Conservation (phyloP, 2,797 vertebrate species). For the Microchirus variegatus region DNA sequence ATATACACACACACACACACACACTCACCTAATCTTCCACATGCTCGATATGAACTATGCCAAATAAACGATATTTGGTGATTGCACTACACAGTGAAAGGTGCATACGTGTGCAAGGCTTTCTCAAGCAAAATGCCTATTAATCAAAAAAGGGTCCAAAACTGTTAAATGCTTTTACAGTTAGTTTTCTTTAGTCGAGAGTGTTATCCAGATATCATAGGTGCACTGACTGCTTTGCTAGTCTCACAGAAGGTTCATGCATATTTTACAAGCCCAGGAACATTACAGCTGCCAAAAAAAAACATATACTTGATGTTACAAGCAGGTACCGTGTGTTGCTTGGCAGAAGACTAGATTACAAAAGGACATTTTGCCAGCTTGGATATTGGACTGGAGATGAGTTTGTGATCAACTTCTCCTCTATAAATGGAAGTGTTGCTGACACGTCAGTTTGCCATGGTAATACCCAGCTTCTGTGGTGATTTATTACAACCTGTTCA, state of each 20-base stretch:
- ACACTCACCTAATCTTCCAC: conserved; percentile 34
- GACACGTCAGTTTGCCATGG: conserved; percentile 47
- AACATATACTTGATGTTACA: conserved; percentile 25
- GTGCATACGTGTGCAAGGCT: conserved; percentile 19
- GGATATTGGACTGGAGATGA: conserved; percentile 36
- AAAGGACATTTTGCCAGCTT: conserved; percentile 47
- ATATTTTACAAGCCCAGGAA: conserved; percentile 36
- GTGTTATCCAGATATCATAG: conserved; percentile 27
- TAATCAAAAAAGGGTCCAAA: conserved; percentile 15
- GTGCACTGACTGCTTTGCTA: conserved; percentile 27
- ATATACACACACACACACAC: conserved; percentile 69
- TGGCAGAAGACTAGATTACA: conserved; percentile 43
- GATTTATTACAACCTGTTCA: conserved; percentile 52
- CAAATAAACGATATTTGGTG: conserved; percentile 39
- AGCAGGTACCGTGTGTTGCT: conserved; percentile 41
- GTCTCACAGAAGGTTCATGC: conserved; percentile 27
- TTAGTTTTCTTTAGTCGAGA: conserved; percentile 12
- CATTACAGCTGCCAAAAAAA: conserved; percentile 38
- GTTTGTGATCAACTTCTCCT: conserved; percentile 36
- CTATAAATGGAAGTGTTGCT: conserved; percentile 34
- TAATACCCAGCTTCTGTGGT: conserved; percentile 20
- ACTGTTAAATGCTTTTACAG: background rate
- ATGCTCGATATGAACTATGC: conserved; percentile 60
- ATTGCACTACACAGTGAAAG: conserved; percentile 25
- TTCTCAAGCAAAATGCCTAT: conserved; percentile 12